Conservation (phyloP, 2,113 vertebrate species). For the Morone chrysops region DNA sequence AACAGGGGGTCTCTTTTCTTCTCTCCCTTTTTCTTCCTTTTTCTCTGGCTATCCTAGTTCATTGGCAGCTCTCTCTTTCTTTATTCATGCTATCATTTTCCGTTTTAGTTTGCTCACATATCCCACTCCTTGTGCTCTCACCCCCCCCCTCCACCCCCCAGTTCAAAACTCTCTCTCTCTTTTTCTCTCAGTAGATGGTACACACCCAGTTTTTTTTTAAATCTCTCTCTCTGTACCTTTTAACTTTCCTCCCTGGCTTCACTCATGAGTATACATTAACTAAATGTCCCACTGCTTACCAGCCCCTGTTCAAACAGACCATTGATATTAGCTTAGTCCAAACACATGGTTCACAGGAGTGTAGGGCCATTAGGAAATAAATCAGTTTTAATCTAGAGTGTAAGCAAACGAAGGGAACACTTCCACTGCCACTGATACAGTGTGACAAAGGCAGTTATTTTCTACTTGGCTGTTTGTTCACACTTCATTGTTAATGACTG, state of each 20-base stretch:
- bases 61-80: conserved; percentile 45
- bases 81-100: conserved; percentile 51
- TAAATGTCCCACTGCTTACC: conserved; percentile 42
- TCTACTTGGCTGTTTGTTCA: not conserved
- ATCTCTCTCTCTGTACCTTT: conserved; percentile 42
- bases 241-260: conserved; percentile 40
- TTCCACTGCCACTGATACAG: conserved; percentile 15
- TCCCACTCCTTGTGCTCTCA: not conserved
- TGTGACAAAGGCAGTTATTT: conserved; percentile 1
- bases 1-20: conserved; percentile 69
- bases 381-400: conserved; percentile 45
- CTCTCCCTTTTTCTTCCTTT: conserved; percentile 56
- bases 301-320: conserved; percentile 49
- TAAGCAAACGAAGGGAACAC: conserved; percentile 48
- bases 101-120: conserved; percentile 20
- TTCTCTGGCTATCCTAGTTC: conserved; percentile 56
- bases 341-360: conserved; percentile 44
- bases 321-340: conserved; percentile 48
- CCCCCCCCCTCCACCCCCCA: conserved; percentile 2
- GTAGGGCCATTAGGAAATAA: conserved; percentile 47
- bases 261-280: conserved; percentile 70
- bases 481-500: not conserved
- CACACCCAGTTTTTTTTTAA: conserved; percentile 48
- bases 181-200: conserved; percentile 5
- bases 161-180: conserved; percentile 9